phyloP scores from a whole-genome alignment of 1,140 invertebrate genomes.

The Aphelenchoides fujianensis region DNA sequence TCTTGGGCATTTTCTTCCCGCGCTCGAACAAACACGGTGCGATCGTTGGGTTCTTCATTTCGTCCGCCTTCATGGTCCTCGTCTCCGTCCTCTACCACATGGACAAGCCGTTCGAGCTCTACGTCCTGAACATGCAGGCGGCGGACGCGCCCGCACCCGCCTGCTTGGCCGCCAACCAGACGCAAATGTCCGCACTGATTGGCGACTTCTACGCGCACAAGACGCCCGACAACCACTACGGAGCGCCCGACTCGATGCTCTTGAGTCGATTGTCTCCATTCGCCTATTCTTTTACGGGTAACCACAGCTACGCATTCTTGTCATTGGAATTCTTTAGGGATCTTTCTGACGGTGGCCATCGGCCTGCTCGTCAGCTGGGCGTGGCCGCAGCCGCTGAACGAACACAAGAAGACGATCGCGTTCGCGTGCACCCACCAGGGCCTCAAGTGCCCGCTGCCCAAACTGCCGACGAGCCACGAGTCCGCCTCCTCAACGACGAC shows the following conservation, averaged over 20 bases:
- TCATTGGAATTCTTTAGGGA: slow-evolving; percentile 24
- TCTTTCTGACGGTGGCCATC: slow-evolving; percentile 19
- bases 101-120: slow-evolving; percentile 34
- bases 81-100: slow-evolving; percentile 33
- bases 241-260: slow-evolving; percentile 10
- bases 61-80: slow-evolving; percentile 27
- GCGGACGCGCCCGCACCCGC: slow-evolving; percentile 13
- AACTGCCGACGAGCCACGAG: neutral
- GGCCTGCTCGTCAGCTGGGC: slow-evolving; percentile 28
- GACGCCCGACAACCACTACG: slow-evolving; percentile 32
- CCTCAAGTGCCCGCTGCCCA: slow-evolving; percentile 2
- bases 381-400: slow-evolving; percentile 27
- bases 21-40: slow-evolving; percentile 41
- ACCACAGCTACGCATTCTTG: too few species aligned
- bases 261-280: slow-evolving; percentile 37
- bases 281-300: slow-evolving; percentile 16
- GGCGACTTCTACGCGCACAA: slow-evolving; percentile 28
- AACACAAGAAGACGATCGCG: slow-evolving; percentile 9
- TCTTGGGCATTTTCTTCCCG: slow-evolving; percentile 47
- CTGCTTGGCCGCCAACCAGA: slow-evolving; percentile 12
- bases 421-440: slow-evolving; percentile 32
- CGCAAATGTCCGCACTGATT: neutral
- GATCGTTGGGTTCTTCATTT: slow-evolving; percentile 32
- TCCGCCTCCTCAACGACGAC: too few species aligned
- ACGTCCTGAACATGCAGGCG: slow-evolving; percentile 25